These are phyloP conservation scores for Halichondria panicea DNA, from an alignment of 37 sponge, comb jelly and placozoan genomes.

Conservation along the genomic window DNA sequence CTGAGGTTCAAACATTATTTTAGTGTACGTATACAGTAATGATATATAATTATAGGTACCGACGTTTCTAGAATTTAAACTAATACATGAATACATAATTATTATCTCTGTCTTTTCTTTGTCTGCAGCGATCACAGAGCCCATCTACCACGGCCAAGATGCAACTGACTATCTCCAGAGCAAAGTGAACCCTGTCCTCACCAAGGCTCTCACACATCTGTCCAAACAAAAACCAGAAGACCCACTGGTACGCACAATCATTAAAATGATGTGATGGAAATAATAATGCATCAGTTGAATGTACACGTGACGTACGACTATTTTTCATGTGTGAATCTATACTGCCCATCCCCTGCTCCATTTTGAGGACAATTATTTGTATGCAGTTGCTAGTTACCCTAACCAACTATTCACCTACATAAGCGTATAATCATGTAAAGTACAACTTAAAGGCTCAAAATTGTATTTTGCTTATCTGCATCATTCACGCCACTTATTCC, in stretches of 20 bases:
- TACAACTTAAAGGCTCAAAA: neutral
- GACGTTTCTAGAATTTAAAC: neutral
- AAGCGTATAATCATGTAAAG: neutral
- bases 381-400: neutral
- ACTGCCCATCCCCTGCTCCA: neutral
- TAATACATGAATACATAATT: neutral
- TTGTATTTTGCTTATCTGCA: neutral
- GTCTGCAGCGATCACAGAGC: constrained; percentile 28
- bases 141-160: constrained; percentile 21
- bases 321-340: constrained; percentile 1
- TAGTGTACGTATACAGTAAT: neutral
- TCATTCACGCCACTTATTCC: neutral
- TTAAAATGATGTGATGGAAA: neutral
- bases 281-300: neutral
- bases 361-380: too few species aligned
- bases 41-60: neutral
- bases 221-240: constrained; percentile 92
- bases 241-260: constrained; percentile 63
- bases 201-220: constrained; percentile 88
- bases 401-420: neutral
- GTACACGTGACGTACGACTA: neutral
- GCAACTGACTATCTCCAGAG: constrained; percentile 85
- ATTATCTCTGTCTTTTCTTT: neutral
- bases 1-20: neutral
- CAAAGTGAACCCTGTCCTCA: constrained; percentile 78